A percentile compares a stretch with the other conserved stretches of the same genome.
Evolutionary conservation across 2,113 vertebrate genomes (phyloP).

Genomic region (Leptobrachium leishanense): DNA sequence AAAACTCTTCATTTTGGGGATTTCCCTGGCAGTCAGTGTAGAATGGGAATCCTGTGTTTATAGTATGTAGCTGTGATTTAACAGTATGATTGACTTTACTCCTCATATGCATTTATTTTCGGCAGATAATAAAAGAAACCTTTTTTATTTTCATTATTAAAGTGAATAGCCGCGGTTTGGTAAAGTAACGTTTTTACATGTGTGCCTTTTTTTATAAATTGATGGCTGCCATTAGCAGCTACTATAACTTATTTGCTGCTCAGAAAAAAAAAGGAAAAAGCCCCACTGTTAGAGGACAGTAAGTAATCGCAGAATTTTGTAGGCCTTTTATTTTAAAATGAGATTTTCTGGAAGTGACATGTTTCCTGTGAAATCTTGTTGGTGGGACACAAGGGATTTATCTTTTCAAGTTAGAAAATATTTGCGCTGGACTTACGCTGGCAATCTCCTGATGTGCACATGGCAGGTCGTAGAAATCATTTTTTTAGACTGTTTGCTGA

Average conservation of each 20-base stretch:
- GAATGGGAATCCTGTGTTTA: too few species aligned
- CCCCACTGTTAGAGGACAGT: background rate
- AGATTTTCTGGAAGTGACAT: conserved; percentile 26
- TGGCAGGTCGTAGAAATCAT: conserved; percentile 7
- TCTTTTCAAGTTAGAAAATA: conserved; percentile 32
- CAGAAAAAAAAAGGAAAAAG: background rate
- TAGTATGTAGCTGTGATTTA: background rate
- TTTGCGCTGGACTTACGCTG: conserved; percentile 32
- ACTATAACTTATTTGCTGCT: conserved; percentile 30
- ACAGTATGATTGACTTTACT: conserved; percentile 10
- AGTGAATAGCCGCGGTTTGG: conserved; percentile 30
- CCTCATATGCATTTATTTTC: conserved; percentile 3
- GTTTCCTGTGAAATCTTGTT: conserved; percentile 36
- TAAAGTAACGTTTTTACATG: conserved; percentile 34
- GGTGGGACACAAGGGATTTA: conserved; percentile 28
- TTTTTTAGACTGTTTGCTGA: conserved; percentile 29
- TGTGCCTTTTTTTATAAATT: background rate
- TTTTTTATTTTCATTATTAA: conserved; percentile 25
- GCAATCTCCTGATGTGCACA: conserved; percentile 18
- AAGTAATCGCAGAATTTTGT: background rate
- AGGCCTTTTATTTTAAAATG: background rate
- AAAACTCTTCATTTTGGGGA: too few species aligned
- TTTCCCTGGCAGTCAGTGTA: too few species aligned
- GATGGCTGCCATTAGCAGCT: conserved; percentile 23
- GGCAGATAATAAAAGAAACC: conserved; percentile 16